Evolutionary conservation across 2,888 invertebrate genomes (phyloP).

Genomic region (Megamerina dolium): DNA sequence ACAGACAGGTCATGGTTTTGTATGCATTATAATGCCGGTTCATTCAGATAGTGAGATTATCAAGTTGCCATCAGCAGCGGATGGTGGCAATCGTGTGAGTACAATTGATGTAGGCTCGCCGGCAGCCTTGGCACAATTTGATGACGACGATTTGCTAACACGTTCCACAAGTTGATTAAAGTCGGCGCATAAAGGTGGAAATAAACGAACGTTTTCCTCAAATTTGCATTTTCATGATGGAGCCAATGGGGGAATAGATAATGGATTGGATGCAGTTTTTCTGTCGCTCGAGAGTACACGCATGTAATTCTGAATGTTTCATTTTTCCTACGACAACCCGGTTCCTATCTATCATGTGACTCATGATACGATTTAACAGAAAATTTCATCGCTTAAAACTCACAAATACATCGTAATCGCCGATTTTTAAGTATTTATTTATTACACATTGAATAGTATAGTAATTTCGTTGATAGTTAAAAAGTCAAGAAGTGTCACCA

Average conservation of each 20-base stretch:
- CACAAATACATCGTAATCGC: too few species aligned
- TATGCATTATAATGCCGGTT: conserved; percentile 88
- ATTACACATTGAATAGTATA: too few species aligned
- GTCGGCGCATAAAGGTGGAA: too few species aligned
- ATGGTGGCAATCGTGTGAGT: conserved; percentile 45
- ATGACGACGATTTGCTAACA: conserved; percentile 37
- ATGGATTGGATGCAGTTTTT: conserved; percentile 17
- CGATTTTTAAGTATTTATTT: too few species aligned
- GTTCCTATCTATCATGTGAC: too few species aligned
- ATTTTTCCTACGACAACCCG: too few species aligned
- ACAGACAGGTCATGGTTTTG: conserved; percentile 74
- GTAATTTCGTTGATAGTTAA: too few species aligned
- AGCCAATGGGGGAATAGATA: conserved; percentile 9
- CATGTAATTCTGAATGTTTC: too few species aligned
- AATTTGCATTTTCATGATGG: conserved; percentile 10
- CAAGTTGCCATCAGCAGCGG: conserved; percentile 44
- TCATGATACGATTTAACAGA: too few species aligned
- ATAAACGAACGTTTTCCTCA: too few species aligned
- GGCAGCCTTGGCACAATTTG: conserved; percentile 34
- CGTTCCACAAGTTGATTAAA: conserved; percentile 31
- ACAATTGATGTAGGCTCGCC: conserved; percentile 47
- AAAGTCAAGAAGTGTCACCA: too few species aligned
- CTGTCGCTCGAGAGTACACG: conserved; percentile 37
- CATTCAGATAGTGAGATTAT: conserved; percentile 39
- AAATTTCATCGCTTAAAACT: too few species aligned